These are phyloP conservation scores for Microdon myrmicae DNA, from an alignment of 2,888 invertebrate genomes.

Conservation along the genomic window DNA sequence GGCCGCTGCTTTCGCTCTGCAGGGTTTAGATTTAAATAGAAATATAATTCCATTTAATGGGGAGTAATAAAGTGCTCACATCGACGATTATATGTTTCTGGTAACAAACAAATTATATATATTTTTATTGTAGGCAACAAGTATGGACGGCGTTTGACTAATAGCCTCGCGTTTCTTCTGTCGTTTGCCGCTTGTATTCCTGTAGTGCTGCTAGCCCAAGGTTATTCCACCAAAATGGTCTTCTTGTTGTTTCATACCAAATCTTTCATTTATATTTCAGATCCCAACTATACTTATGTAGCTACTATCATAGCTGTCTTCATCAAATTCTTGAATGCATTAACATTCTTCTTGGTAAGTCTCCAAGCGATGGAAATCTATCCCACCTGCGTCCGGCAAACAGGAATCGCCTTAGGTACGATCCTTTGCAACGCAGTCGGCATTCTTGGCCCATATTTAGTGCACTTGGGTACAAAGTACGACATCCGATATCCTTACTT, in stretches of 20 bases:
- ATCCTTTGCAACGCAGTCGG: conserved; percentile 70
- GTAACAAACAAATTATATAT: too few relatives aligned
- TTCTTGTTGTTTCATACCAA: conserved; percentile 4
- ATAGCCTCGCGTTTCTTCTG: conserved; percentile 66
- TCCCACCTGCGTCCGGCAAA: conserved; percentile 75
- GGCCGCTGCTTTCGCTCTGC: background rate
- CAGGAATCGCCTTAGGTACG: conserved; percentile 72
- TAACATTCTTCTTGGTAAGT: conserved; percentile 71
- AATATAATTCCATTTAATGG: too few relatives aligned
- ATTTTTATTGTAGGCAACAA: conserved; percentile 69
- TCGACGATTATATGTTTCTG: too few relatives aligned
- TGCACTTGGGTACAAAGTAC: conserved; percentile 69
- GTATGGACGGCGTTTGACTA: conserved; percentile 69
- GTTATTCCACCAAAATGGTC: conserved; percentile 55
- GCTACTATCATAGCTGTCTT: conserved; percentile 66
- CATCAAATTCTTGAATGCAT: conserved; percentile 69
- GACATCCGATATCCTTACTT: conserved; percentile 67
- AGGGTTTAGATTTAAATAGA: background rate
- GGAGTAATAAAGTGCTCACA: too few relatives aligned
- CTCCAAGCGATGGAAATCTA: conserved; percentile 75
- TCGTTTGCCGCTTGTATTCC: conserved; percentile 66
- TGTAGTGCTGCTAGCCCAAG: conserved; percentile 64
- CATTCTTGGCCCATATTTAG: conserved; percentile 72
- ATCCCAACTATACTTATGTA: conserved; percentile 58
- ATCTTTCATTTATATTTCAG: conserved; percentile 51